phyloP scores from a whole-genome alignment of 2,888 invertebrate species.

The Julus scanicus region DNA sequence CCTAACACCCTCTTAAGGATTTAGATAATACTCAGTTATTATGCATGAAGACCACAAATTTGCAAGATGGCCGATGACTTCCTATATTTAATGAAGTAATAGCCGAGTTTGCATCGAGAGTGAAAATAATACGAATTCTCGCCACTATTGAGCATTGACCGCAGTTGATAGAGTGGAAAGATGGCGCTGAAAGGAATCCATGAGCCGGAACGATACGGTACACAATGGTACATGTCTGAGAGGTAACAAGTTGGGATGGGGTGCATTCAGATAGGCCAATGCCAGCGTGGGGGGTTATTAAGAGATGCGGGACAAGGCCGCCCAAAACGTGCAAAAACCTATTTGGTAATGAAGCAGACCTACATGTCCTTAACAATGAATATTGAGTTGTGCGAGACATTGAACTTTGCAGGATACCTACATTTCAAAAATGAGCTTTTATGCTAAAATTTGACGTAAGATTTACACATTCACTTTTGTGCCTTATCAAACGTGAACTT shows the following conservation, averaged over 20 bases:
- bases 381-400: not conserved
- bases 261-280: not conserved
- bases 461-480: not conserved
- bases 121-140: not conserved
- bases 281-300: not conserved
- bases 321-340: not conserved
- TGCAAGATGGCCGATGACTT: not conserved
- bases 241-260: not conserved
- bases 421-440: not conserved
- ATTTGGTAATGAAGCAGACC: not conserved
- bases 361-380: not conserved
- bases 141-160: not conserved
- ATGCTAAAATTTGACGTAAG: not conserved
- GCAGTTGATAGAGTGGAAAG: conserved; percentile 1
- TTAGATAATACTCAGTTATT: too few relatives aligned
- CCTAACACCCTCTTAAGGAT: too few relatives aligned
- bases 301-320: conserved; percentile 22
- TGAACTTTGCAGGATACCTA: conserved; percentile 28
- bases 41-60: too few relatives aligned
- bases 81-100: not conserved
- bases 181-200: conserved; percentile 32
- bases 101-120: not conserved
- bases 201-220: conserved; percentile 18
- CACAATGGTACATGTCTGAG: not conserved
- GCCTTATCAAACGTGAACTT: not conserved